Conservation (phyloP, 2,797 vertebrate species). For the Chiropotes sagulatus region DNA sequence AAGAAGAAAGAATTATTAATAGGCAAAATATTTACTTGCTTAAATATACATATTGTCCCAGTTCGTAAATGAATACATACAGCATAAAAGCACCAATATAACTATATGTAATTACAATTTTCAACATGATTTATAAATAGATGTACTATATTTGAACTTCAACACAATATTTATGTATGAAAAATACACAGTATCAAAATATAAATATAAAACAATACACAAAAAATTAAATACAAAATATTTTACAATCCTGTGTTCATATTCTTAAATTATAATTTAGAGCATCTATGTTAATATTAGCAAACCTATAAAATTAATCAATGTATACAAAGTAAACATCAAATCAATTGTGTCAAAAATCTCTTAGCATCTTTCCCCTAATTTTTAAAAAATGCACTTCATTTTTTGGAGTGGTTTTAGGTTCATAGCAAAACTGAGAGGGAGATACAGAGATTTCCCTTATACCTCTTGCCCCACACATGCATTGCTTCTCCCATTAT, state of each 20-base stretch:
- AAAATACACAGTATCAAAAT: not conserved
- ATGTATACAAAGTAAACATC: not conserved
- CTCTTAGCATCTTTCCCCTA: not conserved
- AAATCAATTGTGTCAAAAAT: not conserved
- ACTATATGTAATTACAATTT: slow-evolving; percentile 33
- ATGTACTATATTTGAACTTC: not conserved
- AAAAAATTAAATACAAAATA: not conserved
- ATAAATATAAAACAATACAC: not conserved
- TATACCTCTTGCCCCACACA: too few species aligned
- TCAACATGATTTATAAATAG: slow-evolving; percentile 10
- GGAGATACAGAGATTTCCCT: not conserved
- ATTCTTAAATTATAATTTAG: not conserved
- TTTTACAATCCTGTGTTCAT: not conserved
- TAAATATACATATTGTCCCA: slow-evolving; percentile 25
- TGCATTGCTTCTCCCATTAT: not conserved
- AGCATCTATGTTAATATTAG: not conserved
- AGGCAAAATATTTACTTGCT: slow-evolving; percentile 75
- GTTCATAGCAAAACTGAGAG: too few species aligned
- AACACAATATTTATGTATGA: not conserved
- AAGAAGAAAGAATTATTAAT: slow-evolving; percentile 70
- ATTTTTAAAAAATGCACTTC: not conserved
- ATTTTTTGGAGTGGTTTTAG: not conserved
- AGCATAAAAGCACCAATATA: slow-evolving; percentile 46
- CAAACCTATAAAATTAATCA: not conserved
- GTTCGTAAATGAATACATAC: slow-evolving; percentile 74